These are phyloP conservation scores for Pseudachorutes palmiensis DNA, from an alignment of 1,140 invertebrate genomes.

Conservation along the genomic window DNA sequence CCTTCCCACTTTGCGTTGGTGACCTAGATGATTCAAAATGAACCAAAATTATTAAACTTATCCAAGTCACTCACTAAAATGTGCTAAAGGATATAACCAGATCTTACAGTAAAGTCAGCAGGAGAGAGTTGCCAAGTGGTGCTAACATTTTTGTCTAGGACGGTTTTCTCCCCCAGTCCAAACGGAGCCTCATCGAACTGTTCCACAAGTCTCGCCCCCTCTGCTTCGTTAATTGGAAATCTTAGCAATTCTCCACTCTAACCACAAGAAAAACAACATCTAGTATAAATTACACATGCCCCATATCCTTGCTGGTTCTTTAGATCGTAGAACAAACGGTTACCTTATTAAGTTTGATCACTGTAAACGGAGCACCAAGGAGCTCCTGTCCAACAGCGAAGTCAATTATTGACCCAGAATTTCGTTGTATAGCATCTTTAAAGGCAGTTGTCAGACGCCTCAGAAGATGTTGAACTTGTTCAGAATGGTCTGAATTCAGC, in stretches of 20 bases:
- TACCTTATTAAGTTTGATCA: no score
- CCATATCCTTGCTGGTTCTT: no score
- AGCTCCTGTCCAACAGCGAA: no score
- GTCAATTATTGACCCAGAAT: no score
- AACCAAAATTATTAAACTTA: background rate
- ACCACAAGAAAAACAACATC: no score
- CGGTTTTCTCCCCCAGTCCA: slow-evolving; percentile 12
- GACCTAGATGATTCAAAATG: background rate
- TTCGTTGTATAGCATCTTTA: no score
- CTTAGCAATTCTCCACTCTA: background rate
- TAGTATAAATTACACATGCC: no score
- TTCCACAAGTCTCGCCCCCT: background rate
- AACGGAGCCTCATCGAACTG: slow-evolving; percentile 12
- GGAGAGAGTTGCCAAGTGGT: slow-evolving; percentile 18
- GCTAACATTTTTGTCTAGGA: slow-evolving; percentile 4
- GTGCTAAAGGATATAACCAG: background rate
- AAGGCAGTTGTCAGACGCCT: no score
- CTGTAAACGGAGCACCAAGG: no score
- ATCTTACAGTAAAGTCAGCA: background rate
- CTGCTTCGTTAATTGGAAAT: slow-evolving; percentile 10
- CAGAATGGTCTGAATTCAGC: no score
- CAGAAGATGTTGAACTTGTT: no score
- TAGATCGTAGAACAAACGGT: no score
- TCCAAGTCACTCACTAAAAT: background rate
- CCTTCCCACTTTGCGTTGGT: background rate